These are phyloP conservation scores for Drymodes brunneopygia DNA, from an alignment of 2,113 vertebrate genomes.

Conservation along the genomic window DNA sequence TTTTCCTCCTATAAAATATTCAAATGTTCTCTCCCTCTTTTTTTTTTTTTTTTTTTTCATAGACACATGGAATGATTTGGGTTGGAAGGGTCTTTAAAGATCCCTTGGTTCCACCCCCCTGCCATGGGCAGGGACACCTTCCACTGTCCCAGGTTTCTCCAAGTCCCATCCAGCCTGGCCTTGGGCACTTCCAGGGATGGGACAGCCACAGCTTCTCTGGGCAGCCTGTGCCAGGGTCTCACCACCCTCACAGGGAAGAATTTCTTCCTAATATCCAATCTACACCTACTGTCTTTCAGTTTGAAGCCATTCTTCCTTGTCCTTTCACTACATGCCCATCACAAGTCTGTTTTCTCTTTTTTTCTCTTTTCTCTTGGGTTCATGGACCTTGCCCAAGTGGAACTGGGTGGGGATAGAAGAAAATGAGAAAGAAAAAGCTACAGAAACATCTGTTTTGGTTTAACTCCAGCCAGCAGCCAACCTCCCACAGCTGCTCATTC, in stretches of 20 bases:
- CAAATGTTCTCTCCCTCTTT: background rate
- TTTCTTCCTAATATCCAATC: background rate
- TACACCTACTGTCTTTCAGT: background rate
- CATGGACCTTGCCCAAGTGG: background rate
- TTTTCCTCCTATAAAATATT: background rate
- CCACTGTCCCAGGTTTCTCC: background rate
- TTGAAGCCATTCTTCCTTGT: background rate
- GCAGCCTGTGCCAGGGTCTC: fast-evolving
- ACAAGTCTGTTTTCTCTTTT: background rate
- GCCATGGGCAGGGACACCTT: background rate
- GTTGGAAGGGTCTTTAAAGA: background rate
- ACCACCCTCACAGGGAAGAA: fast-evolving
- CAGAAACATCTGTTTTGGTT: background rate
- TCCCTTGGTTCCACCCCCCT: fast-evolving
- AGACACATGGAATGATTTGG: background rate
- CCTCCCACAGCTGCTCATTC: background rate
- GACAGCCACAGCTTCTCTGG: background rate
- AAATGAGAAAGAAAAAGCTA: background rate
- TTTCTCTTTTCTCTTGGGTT: background rate
- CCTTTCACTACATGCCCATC: background rate
- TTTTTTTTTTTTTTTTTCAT: background rate
- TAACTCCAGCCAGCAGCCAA: background rate
- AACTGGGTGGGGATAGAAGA: no score
- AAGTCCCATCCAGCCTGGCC: fast-evolving
- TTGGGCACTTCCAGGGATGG: background rate